phyloP scores from a whole-genome alignment of 2,888 invertebrate genomes.

The Diogma glabrata region DNA sequence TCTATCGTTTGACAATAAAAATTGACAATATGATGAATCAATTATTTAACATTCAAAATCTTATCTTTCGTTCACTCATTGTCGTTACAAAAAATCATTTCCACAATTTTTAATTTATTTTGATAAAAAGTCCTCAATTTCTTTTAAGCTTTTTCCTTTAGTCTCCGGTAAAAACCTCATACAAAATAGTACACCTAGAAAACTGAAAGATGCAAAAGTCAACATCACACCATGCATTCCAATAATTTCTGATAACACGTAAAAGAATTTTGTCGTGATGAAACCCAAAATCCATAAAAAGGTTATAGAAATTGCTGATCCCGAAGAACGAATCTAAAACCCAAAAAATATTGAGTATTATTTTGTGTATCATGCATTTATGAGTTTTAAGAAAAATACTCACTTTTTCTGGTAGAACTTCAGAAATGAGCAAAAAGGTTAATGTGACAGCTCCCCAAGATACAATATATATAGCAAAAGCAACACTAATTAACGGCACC shows the following conservation, averaged over 20 bases:
- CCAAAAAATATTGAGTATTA: too few relatives aligned
- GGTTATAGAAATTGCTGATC: constrained; percentile 15
- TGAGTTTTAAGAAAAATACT: too few relatives aligned
- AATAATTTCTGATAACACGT: constrained; percentile 22
- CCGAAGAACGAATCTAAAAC: background rate
- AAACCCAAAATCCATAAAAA: constrained; percentile 21
- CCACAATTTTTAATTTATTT: constrained; percentile 33
- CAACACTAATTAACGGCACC: constrained; percentile 14
- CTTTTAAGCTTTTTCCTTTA: constrained; percentile 30
- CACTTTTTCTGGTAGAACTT: constrained; percentile 15
- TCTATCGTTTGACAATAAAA: too few relatives aligned
- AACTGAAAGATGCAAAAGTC: constrained; percentile 26
- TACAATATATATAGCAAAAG: constrained; percentile 15
- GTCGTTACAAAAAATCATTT: too few relatives aligned
- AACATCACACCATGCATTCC: constrained; percentile 32
- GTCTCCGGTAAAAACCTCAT: constrained; percentile 31
- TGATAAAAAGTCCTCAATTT: constrained; percentile 21
- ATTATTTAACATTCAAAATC: too few relatives aligned
- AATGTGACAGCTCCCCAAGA: constrained; percentile 15
- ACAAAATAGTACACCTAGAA: constrained; percentile 28
- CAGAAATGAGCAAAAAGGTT: constrained; percentile 14
- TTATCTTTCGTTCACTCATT: too few relatives aligned
- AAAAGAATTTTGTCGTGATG: constrained; percentile 20
- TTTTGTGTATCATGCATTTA: too few relatives aligned
- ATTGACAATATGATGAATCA: too few relatives aligned